Percentiles rank a stretch among this genome's conserved stretches.
Evolutionary conservation across 2,888 invertebrate species (phyloP).

Genomic region (Hedya salicella): DNA sequence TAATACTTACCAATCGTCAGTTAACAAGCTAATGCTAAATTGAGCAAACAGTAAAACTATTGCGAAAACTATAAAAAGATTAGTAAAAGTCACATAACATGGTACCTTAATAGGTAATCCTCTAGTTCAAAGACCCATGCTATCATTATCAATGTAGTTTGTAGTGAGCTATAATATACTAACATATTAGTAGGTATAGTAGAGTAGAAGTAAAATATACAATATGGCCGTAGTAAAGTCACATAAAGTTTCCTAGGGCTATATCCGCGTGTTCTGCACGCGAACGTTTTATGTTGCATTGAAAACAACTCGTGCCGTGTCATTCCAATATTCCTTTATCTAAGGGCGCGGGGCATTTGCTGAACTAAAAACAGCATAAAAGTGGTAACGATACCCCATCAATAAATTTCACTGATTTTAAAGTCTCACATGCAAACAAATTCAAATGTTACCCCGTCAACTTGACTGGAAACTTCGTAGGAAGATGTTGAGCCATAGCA

Average conservation of each 20-base stretch:
- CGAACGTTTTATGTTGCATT: conserved; percentile 17
- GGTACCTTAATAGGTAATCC: neutral
- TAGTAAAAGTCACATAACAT: neutral
- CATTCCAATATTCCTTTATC: neutral
- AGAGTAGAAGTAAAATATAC: neutral
- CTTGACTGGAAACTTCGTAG: neutral
- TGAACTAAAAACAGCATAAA: neutral
- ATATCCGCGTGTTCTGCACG: conserved; percentile 15
- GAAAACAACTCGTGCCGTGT: neutral
- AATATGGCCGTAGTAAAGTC: neutral
- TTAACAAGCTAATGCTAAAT: too few relatives aligned
- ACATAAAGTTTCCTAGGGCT: conserved; percentile 4
- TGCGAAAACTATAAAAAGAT: neutral
- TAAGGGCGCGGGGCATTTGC: neutral
- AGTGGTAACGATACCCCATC: neutral
- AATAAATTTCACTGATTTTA: conserved; percentile 1
- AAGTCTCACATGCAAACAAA: neutral
- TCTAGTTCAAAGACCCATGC: neutral
- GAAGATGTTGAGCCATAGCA: neutral
- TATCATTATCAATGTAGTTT: neutral
- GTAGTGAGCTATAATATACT: neutral
- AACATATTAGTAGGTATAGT: neutral
- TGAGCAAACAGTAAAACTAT: neutral
- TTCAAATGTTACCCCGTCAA: neutral
- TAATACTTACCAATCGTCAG: too few relatives aligned